Evolutionary conservation across 2,113 vertebrate species (phyloP).

Genomic region (Brachyistius frenatus): DNA sequence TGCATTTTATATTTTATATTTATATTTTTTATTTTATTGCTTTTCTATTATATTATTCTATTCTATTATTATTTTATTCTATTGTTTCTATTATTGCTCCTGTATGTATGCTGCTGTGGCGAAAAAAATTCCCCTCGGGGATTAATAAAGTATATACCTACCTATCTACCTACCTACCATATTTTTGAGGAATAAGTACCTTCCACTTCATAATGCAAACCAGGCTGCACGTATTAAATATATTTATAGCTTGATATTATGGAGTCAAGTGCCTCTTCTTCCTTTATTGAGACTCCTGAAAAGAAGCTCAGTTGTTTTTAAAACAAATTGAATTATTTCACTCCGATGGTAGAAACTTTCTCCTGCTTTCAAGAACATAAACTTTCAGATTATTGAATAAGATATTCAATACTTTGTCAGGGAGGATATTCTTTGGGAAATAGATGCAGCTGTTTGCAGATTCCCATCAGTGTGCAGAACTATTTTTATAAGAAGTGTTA

Average conservation of each 20-base stretch:
- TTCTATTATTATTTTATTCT: too few relatives aligned
- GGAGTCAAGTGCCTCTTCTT: neutral
- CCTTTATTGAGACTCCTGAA: neutral
- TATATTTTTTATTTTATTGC: too few relatives aligned
- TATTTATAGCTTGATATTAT: neutral
- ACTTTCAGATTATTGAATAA: neutral
- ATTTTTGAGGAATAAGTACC: neutral
- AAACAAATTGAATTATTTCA: slow-evolving; percentile 13
- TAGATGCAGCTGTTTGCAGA: neutral
- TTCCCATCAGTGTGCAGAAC: neutral
- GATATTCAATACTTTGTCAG: neutral
- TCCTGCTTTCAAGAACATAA: slow-evolving; percentile 4
- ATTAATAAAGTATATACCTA: too few relatives aligned
- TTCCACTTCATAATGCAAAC: neutral
- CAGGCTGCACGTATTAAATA: neutral
- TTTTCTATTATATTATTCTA: too few relatives aligned
- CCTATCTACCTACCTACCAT: too few relatives aligned
- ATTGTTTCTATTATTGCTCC: too few relatives aligned
- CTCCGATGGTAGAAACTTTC: neutral
- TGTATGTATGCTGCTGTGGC: too few relatives aligned
- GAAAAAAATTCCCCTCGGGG: too few relatives aligned
- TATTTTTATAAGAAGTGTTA: neutral
- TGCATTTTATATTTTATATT: too few relatives aligned
- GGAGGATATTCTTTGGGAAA: neutral
- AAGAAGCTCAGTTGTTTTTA: slow-evolving; percentile 9